Evolutionary conservation across 2,113 vertebrate species (phyloP).

Genomic region (Chroicocephalus ridibundus): DNA sequence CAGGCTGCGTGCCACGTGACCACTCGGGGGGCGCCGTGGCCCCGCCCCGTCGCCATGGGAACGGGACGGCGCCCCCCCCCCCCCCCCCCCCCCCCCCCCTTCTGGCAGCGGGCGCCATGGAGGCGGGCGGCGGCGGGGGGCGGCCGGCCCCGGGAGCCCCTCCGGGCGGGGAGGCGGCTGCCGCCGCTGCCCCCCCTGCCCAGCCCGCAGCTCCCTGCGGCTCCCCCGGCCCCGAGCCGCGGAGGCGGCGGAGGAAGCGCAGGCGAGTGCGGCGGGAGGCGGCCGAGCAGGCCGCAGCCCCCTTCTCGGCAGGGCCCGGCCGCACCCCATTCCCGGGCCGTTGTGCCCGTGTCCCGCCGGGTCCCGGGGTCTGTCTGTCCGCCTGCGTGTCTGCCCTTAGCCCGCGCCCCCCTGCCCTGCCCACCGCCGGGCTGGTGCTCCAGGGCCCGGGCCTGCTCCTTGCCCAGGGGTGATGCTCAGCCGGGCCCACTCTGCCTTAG

Average conservation of each 20-base stretch:
- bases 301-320: no score
- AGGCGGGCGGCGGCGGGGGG: not conserved
- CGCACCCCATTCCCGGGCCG: not conserved
- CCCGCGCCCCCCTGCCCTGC: not conserved
- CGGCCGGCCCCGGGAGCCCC: not conserved
- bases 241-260: conserved; percentile 31
- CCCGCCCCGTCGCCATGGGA: conserved; percentile 18
- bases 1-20: not conserved
- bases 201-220: not conserved
- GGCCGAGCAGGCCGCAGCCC: not conserved
- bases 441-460: not conserved
- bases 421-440: not conserved
- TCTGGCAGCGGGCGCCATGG: not conserved
- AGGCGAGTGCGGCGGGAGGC: conserved; percentile 27
- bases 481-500: not conserved
- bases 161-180: not conserved
- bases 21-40: not conserved
- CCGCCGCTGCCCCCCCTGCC: not conserved
- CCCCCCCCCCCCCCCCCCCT: not conserved
- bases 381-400: no score
- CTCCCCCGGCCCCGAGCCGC: not conserved
- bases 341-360: not conserved
- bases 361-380: not conserved
- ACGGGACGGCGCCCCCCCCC: conserved; percentile 27
- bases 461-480: fast-evolving